These are phyloP conservation scores for sheep (Ovis aries) DNA, from an alignment of 2,113 vertebrate genomes.

Conservation along the genomic window ARS-UI_Ramb_v3.0 NC_056065.1:48327001-48327500, in stretches of 20 bases:
- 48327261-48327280: not conserved
- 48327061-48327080: fast-evolving
- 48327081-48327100: too few species aligned
- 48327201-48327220: not conserved
- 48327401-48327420: not conserved
- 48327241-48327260: not conserved
- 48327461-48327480: not conserved
- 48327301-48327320: not conserved
- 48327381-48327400: too few species aligned
- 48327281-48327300: not conserved
- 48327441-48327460: not conserved
- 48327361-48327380: too few species aligned
- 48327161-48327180: not conserved
- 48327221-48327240: not conserved
- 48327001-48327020: not conserved
- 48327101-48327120: not conserved
- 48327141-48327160: not conserved
- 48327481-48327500: not conserved
- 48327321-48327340: not conserved
- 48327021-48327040: not conserved
- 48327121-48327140: not conserved
- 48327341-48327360: too few species aligned
- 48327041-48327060: not conserved
- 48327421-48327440: not conserved
- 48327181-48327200: not conserved